phyloP scores from a whole-genome alignment of 2,113 vertebrate species.

The Melanerpes aurifrons region DNA sequence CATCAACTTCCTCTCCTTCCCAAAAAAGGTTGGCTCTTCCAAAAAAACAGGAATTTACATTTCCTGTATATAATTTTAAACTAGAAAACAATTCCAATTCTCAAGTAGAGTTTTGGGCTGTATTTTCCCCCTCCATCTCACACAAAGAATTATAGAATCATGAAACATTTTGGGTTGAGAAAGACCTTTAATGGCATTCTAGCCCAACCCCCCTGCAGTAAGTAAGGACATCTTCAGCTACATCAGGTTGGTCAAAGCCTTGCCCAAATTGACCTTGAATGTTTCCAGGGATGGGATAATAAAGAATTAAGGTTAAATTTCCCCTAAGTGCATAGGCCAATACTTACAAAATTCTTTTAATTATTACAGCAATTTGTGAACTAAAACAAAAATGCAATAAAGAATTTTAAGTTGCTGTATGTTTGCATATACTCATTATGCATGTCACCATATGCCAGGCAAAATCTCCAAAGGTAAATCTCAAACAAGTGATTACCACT shows the following conservation, averaged over 20 bases:
- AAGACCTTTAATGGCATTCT: not conserved
- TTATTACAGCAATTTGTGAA: not conserved
- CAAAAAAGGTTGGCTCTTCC: not conserved
- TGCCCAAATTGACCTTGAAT: not conserved
- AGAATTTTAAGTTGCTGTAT: not conserved
- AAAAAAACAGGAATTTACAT: not conserved
- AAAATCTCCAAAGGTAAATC: constrained; percentile 43
- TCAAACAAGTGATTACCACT: constrained; percentile 27
- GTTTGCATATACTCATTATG: constrained; percentile 32
- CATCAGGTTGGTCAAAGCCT: not conserved
- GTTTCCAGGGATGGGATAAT: not conserved
- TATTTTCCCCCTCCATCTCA: not conserved
- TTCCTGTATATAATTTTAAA: not conserved
- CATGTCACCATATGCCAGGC: not conserved
- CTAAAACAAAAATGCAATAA: not conserved
- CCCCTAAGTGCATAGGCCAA: not conserved
- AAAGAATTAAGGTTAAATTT: not conserved
- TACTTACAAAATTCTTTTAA: not conserved
- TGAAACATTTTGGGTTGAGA: not conserved
- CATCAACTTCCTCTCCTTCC: not conserved
- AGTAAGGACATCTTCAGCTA: not conserved
- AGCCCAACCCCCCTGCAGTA: not conserved
- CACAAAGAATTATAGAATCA: not conserved
- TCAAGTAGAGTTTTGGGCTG: not conserved
- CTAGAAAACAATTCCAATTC: not conserved